Percentiles rank a stretch among this genome's conserved stretches.
Conservation (phyloP, 1,140 invertebrate species). For the Proales similis region DNA sequence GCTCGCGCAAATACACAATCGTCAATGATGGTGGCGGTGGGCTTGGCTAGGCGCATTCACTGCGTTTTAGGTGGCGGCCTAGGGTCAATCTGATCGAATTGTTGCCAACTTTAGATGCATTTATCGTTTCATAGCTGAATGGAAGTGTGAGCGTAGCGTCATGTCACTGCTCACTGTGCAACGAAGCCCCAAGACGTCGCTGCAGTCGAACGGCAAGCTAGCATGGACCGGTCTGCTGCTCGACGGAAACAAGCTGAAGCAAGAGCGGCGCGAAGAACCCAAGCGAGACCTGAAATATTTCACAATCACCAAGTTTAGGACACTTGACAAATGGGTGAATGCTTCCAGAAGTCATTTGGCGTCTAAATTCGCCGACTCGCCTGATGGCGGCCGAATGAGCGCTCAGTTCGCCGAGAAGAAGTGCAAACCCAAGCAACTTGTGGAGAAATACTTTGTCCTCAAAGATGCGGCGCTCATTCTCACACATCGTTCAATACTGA, state of each 20-base stretch:
- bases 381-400: background rate
- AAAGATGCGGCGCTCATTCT: slow-evolving; percentile 32
- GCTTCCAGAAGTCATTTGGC: background rate
- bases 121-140: too few species aligned
- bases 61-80: too few species aligned
- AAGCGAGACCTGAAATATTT: too few species aligned
- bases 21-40: too few species aligned
- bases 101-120: too few species aligned
- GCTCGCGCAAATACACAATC: too few species aligned
- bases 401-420: background rate
- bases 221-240: background rate
- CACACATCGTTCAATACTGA: slow-evolving; percentile 8
- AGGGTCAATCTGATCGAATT: too few species aligned
- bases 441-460: slow-evolving; percentile 34
- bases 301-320: too few species aligned
- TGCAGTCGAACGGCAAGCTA: slow-evolving; percentile 14
- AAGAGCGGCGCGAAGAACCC: background rate
- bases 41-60: too few species aligned
- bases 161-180: slow-evolving; percentile 37
- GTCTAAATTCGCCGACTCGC: background rate
- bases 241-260: slow-evolving; percentile 2
- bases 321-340: background rate
- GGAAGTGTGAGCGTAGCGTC: too few species aligned
- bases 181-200: slow-evolving; percentile 23
- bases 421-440: slow-evolving; percentile 1